Percentiles rank a stretch among this genome's conserved stretches.
Conservation (phyloP, 2,888 invertebrate genomes). For the Tipula confusa region DNA sequence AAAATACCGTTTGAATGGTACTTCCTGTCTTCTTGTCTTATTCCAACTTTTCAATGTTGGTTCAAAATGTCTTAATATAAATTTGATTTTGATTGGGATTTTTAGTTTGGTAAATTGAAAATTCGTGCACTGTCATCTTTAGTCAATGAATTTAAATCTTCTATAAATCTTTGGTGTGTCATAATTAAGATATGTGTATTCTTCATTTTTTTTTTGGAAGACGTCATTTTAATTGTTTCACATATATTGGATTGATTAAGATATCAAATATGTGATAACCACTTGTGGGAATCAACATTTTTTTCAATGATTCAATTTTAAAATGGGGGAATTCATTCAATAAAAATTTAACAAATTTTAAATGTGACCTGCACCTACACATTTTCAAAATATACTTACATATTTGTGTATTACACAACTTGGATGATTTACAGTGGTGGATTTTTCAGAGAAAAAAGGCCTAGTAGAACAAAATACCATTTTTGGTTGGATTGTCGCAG, state of each 20-base stretch:
- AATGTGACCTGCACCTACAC: too few relatives aligned
- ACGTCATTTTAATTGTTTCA: neutral
- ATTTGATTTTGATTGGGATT: conserved; percentile 20
- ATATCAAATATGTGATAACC: conserved; percentile 25
- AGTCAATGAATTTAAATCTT: neutral
- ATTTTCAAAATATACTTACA: too few relatives aligned
- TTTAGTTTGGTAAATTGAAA: neutral
- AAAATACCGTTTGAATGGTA: conserved; percentile 25
- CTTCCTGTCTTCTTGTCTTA: conserved; percentile 25
- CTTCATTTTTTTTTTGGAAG: too few relatives aligned
- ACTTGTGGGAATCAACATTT: neutral
- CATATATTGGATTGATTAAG: neutral
- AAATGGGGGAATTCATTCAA: too few relatives aligned
- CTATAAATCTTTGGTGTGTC: conserved; percentile 13
- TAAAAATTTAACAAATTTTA: too few relatives aligned
- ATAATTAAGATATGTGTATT: neutral
- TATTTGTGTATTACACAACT: too few relatives aligned
- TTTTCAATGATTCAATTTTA: too few relatives aligned
- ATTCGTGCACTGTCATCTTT: neutral
- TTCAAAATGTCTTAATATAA: neutral
- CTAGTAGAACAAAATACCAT: too few relatives aligned
- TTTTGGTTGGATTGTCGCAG: too few relatives aligned
- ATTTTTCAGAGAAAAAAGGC: too few relatives aligned
- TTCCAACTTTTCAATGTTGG: neutral
- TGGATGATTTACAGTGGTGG: too few relatives aligned